phyloP scores from a whole-genome alignment of 2,797 vertebrate species.

The Lindbergichthys nudifrons region DNA sequence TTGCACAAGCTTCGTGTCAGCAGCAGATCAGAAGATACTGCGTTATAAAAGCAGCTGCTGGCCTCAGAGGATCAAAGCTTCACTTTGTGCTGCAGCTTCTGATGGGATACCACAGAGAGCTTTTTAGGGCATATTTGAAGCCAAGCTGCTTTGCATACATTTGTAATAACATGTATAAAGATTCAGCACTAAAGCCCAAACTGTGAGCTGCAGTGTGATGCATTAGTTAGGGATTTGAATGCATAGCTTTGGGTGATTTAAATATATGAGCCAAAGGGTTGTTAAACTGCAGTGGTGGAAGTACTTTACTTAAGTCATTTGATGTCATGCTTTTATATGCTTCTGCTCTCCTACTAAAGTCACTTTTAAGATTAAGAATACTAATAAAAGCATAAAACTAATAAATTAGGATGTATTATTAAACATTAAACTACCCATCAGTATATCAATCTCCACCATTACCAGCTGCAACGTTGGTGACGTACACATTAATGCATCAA shows the following conservation, averaged over 20 bases:
- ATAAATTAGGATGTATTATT: no score
- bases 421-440: no score
- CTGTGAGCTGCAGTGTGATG: background rate
- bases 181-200: background rate
- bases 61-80: conserved; percentile 15
- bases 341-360: no score
- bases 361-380: no score
- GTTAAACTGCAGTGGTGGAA: background rate
- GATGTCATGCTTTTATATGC: no score
- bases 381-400: no score
- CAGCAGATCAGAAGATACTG: conserved; percentile 22
- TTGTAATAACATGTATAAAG: conserved; percentile 11
- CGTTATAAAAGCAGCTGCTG: conserved; percentile 1
- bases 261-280: no score
- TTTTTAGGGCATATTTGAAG: conserved; percentile 16
- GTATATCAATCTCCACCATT: no score
- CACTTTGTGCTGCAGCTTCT: conserved; percentile 29
- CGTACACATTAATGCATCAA: no score
- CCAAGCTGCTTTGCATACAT: conserved; percentile 17
- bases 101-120: background rate
- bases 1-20: conserved; percentile 5
- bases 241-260: background rate
- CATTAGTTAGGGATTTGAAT: background rate
- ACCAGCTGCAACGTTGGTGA: no score
- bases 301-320: no score